Evolutionary conservation across 2,113 vertebrate genomes (phyloP).

Genomic region (Hepsetus odoe): DNA sequence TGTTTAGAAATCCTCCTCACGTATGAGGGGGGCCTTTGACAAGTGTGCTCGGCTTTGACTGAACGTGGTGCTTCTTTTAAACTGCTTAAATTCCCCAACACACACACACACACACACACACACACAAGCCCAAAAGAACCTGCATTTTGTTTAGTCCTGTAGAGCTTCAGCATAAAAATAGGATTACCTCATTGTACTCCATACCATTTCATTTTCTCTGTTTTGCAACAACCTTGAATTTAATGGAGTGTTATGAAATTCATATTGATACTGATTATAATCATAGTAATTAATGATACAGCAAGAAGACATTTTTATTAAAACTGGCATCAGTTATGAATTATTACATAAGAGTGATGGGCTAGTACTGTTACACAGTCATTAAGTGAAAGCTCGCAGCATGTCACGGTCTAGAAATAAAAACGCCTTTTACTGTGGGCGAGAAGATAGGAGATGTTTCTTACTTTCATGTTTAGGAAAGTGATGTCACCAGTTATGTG

Average conservation of each 20-base stretch:
- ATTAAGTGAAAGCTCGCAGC: background rate
- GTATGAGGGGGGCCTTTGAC: constrained; percentile 34
- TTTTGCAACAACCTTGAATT: background rate
- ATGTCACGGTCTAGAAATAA: background rate
- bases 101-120: too few species aligned
- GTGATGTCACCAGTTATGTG: too few species aligned
- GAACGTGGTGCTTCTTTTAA: background rate
- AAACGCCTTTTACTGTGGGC: background rate
- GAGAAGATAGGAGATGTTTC: background rate
- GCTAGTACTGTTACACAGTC: too few species aligned
- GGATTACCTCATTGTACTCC: constrained; percentile 6
- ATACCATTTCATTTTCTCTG: background rate
- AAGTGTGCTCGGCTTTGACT: constrained; percentile 17
- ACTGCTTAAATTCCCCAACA: background rate
- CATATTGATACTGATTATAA: background rate
- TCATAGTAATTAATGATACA: background rate
- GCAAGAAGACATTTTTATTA: background rate
- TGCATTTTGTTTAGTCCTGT: background rate
- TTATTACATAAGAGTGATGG: background rate
- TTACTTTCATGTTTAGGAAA: too few species aligned
- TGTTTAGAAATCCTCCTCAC: constrained; percentile 49
- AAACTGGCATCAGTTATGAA: background rate
- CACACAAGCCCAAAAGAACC: background rate
- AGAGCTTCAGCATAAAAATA: background rate
- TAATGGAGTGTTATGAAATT: background rate